Base-by-base conservation (phyloP, 2,888 invertebrate species). In the Hermaeophaga mercurialis region DNA sequence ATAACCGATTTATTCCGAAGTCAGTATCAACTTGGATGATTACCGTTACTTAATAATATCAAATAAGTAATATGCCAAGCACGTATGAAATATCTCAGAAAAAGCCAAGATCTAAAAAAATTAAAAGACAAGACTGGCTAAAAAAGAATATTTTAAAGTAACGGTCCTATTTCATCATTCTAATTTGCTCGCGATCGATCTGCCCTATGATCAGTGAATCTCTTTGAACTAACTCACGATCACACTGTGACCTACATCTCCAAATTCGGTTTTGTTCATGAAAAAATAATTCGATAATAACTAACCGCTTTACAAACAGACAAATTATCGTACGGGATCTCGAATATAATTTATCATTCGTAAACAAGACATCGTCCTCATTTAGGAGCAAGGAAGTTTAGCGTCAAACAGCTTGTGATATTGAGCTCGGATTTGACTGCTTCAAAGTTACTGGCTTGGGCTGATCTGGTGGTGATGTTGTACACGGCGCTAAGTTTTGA, bases 221-320 rank as follows among this genome's bases (percentile, higher is more conserved):
- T 33, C 45, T 54, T 46, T 36, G 26, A 24, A 26, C 17, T 34
- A 36, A 38, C 34, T 36, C 33, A 39, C 46, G 54, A 38, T 57
- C 57, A 44, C 44, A 48, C 47, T 45, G 17, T 49, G 57, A 58
- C 57, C 54, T 36, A 58, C 52, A 44, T 58, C 26, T 33, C 44
- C 22, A 19, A 36, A 44, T 41, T 54, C 28, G 38, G 28, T 38
- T 12, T 17, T 38, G 38, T 38, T 28, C 24, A 28, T 54, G 54
- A 54, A 45, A 38, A 54, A 54, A 38, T 54, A 54, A 54, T 54
- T 54, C 54, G 54, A 36, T 54, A 38, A 54, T 54, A 45, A 46
- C 39, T 22, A 18, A 54, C 49, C 49, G 49, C 38, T 28, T 24
- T 17, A 54, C 34, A 52, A 53, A n/a, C n/a, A 44, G 53, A 53